phyloP scores from a whole-genome alignment of 2,113 vertebrate genomes.

The Crotalus horridus region DNA sequence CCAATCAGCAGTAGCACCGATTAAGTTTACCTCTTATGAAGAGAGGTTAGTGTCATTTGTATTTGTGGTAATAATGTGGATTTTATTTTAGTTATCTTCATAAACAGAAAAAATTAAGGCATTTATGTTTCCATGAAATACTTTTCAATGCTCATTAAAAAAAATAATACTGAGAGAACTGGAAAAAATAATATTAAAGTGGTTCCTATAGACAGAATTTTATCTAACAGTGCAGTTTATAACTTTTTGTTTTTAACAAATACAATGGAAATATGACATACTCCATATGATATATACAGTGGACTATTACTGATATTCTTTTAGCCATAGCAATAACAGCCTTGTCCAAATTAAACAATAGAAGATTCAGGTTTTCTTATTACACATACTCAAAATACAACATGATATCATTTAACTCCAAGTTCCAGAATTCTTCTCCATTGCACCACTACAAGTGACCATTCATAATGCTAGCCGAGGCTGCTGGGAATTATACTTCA shows the following conservation, averaged over 20 bases:
- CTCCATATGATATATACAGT: not conserved
- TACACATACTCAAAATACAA: not conserved
- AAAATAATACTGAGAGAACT: slow-evolving; percentile 23
- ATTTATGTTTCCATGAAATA: slow-evolving; percentile 51
- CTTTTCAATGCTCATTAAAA: slow-evolving; percentile 39
- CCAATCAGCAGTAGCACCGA: too few species aligned
- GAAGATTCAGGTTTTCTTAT: not conserved
- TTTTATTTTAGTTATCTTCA: slow-evolving; percentile 44
- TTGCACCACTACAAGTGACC: not conserved
- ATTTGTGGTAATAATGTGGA: slow-evolving; percentile 43
- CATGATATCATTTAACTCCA: not conserved
- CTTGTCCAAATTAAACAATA: not conserved
- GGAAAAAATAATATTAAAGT: slow-evolving; percentile 22
- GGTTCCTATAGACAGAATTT: not conserved
- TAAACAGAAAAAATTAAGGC: slow-evolving; percentile 60
- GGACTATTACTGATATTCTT: not conserved
- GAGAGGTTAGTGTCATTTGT: slow-evolving; percentile 47
- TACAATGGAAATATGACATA: not conserved
- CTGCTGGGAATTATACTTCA: not conserved
- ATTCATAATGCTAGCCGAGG: not conserved
- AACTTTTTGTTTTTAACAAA: not conserved
- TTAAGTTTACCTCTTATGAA: slow-evolving; percentile 25
- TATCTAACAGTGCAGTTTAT: not conserved
- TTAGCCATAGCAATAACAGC: not conserved
- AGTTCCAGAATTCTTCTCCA: not conserved